A percentile compares a stretch with the other conserved stretches of the same genome.
phyloP scores from a whole-genome alignment of 2,113 vertebrate genomes.

The Etia nguti region DNA sequence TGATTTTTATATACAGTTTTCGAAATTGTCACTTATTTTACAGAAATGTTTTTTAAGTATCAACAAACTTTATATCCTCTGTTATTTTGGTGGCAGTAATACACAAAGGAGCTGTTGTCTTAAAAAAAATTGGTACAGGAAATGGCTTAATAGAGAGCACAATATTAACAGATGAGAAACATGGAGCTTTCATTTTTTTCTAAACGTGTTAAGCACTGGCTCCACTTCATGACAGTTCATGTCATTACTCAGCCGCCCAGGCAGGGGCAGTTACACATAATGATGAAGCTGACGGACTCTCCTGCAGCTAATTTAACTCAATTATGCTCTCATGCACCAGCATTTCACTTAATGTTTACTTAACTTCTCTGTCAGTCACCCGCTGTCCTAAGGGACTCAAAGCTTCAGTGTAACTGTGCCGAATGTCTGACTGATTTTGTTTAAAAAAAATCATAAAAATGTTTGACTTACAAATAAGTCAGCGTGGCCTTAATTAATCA shows the following conservation, averaged over 20 bases:
- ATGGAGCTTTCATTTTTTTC: neutral
- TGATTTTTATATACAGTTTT: neutral
- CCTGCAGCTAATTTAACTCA: conserved; percentile 7
- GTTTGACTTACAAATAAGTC: neutral
- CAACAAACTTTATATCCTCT: neutral
- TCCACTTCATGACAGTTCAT: neutral
- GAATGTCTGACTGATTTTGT: neutral
- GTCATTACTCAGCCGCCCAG: neutral
- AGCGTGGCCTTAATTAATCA: neutral
- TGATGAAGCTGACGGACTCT: conserved; percentile 14
- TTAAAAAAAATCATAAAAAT: neutral
- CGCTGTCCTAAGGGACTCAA: neutral
- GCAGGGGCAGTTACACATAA: conserved; percentile 8
- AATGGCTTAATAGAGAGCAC: neutral
- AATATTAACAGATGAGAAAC: conserved; percentile 19
- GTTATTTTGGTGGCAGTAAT: neutral
- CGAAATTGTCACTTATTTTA: neutral
- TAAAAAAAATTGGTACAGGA: neutral
- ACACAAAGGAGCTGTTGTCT: neutral
- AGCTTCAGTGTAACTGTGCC: neutral
- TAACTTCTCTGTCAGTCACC: neutral
- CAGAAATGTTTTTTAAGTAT: neutral
- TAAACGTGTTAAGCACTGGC: neutral
- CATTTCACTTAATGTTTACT: neutral
- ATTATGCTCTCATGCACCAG: neutral